Percentiles rank a stretch among this genome's conserved stretches.
These are phyloP conservation scores for Ictalurus punctatus DNA, from an alignment of 2,113 vertebrate genomes.

Conservation along the genomic window DNA sequence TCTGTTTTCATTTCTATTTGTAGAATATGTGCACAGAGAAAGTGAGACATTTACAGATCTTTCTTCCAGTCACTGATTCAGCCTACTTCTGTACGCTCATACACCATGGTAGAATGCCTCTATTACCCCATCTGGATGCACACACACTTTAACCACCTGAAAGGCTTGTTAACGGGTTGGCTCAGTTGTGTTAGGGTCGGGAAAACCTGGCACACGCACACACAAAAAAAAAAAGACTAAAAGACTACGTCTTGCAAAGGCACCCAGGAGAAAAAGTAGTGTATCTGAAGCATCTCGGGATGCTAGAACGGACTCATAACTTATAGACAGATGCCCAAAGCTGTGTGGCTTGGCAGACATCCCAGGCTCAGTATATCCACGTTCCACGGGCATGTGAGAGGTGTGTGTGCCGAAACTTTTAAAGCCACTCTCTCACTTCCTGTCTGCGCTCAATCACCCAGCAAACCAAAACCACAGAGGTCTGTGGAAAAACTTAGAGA, in stretches of 20 bases:
- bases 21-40: background rate
- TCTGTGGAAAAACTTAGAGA: constrained; percentile 22
- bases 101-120: background rate
- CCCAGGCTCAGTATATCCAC: constrained; percentile 18
- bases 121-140: background rate
- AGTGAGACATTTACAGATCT: background rate
- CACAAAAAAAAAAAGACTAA: background rate
- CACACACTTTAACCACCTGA: background rate
- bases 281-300: constrained; percentile 11
- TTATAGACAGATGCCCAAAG: constrained; percentile 3
- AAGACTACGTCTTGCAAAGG: background rate
- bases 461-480: constrained; percentile 24
- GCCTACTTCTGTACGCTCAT: background rate
- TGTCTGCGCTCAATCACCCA: constrained; percentile 16
- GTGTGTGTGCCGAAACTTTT: constrained; percentile 30
- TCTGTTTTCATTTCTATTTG: background rate
- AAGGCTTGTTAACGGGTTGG: background rate
- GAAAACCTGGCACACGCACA: no score
- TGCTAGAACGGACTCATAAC: constrained; percentile 27
- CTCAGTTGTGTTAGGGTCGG: background rate
- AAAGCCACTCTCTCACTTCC: constrained; percentile 1
- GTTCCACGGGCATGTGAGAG: constrained; percentile 31
- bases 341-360: constrained; percentile 33
- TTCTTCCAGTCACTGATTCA: background rate
- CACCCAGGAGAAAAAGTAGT: background rate